These are phyloP conservation scores for Ochropleura plecta DNA, from an alignment of 2,888 invertebrate species.

Conservation along the genomic window DNA sequence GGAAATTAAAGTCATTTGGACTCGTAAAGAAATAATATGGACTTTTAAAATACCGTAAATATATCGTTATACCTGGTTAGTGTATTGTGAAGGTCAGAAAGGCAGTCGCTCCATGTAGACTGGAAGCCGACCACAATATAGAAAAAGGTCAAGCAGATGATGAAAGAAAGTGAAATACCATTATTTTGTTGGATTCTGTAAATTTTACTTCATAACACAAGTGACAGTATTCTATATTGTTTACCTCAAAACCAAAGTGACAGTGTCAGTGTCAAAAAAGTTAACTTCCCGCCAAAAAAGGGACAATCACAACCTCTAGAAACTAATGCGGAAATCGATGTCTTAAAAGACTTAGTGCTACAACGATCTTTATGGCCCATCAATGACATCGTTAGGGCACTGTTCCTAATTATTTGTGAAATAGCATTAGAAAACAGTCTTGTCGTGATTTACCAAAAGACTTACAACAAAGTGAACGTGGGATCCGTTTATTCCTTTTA, in stretches of 20 bases:
- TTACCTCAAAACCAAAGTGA: neutral
- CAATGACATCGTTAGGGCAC: neutral
- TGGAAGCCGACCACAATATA: neutral
- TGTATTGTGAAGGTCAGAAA: neutral
- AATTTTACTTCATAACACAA: neutral
- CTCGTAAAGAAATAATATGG: neutral
- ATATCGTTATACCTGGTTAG: neutral
- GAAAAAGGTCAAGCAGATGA: neutral
- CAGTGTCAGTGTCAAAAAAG: conserved; percentile 19
- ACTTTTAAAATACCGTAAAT: neutral
- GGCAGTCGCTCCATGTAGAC: neutral
- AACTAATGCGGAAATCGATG: neutral
- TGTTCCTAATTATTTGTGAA: neutral
- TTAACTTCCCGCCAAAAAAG: conserved; percentile 26
- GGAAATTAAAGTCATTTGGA: neutral
- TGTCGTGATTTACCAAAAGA: neutral
- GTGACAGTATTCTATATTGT: too few species aligned
- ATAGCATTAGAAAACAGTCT: neutral
- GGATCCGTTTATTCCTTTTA: neutral
- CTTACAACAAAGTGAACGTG: neutral
- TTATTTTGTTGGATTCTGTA: neutral
- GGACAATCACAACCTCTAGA: neutral
- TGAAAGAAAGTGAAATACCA: neutral
- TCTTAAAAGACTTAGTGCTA: neutral
- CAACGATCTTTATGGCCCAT: neutral